A percentile compares a stretch with the other conserved stretches of the same genome.
Evolutionary conservation across 2,888 invertebrate species (phyloP).

Genomic region (Tuberolachnus salignus): DNA sequence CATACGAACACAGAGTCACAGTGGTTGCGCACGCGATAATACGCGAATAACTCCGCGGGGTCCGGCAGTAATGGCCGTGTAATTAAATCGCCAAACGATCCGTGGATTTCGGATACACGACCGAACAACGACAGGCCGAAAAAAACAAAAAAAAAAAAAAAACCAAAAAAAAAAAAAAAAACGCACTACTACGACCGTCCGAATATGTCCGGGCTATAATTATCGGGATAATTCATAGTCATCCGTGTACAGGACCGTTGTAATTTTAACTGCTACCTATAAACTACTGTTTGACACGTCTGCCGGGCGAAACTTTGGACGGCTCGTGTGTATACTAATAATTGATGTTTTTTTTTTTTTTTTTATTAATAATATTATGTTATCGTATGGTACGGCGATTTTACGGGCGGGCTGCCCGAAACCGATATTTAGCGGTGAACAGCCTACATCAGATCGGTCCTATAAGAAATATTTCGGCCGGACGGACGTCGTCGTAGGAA

Average conservation of each 20-base stretch:
- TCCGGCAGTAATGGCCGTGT: conserved; percentile 41
- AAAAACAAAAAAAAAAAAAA: neutral
- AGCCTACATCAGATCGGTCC: too few relatives aligned
- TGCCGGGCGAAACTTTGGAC: conserved; percentile 11
- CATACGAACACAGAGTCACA: conserved; percentile 3
- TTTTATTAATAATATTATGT: conserved; percentile 1
- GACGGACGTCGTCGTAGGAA: too few relatives aligned
- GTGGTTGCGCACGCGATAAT: conserved; percentile 18
- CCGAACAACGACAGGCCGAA: conserved; percentile 7
- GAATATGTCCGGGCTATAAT: neutral
- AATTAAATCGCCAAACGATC: conserved; percentile 50
- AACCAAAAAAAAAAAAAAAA: too few relatives aligned
- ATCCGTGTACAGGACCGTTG: neutral
- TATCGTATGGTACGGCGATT: neutral
- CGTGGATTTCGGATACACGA: conserved; percentile 38
- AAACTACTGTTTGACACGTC: neutral
- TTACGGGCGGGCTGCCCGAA: conserved; percentile 4
- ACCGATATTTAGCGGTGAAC: neutral
- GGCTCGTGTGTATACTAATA: neutral
- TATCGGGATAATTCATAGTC: neutral
- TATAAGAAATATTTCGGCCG: too few relatives aligned
- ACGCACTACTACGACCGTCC: too few relatives aligned
- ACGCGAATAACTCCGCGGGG: conserved; percentile 34
- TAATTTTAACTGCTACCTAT: conserved; percentile 16
- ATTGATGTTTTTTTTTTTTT: neutral